phyloP scores from a whole-genome alignment of 1,140 invertebrate species.

The Druon quercuslanigerum region DNA sequence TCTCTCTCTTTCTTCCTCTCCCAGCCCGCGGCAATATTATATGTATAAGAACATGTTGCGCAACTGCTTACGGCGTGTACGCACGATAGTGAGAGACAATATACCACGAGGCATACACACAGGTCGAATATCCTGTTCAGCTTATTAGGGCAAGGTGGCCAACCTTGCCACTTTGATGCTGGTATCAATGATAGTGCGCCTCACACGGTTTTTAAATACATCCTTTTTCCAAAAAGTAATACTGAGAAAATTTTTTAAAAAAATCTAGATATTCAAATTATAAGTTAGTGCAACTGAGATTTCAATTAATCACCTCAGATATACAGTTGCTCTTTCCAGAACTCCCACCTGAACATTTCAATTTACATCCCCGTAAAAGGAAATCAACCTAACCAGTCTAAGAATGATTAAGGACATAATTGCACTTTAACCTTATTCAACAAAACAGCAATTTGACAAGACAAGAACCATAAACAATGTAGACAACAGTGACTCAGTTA shows the following conservation, averaged over 20 bases:
- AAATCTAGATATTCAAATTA: no score
- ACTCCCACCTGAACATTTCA: no score
- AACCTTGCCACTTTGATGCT: slow-evolving; percentile 64
- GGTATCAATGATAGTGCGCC: slow-evolving; percentile 59
- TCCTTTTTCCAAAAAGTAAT: no score
- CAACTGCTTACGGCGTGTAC: slow-evolving; percentile 58
- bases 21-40: slow-evolving; percentile 36
- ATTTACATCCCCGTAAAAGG: no score
- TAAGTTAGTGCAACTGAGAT: no score
- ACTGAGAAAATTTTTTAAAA: no score
- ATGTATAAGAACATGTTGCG: slow-evolving; percentile 56
- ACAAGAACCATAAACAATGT: slow-evolving; percentile 18
- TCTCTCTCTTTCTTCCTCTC: slow-evolving; percentile 40
- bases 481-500: not conserved
- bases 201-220: slow-evolving; percentile 40
- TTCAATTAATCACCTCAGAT: no score
- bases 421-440: not conserved
- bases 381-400: no score
- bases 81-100: slow-evolving; percentile 61
- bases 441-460: slow-evolving; percentile 15
- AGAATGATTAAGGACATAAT: slow-evolving; percentile 2
- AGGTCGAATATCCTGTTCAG: slow-evolving; percentile 69
- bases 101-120: slow-evolving; percentile 54
- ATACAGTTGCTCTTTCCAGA: no score
- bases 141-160: slow-evolving; percentile 74